phyloP scores from a whole-genome alignment of 2,888 invertebrate genomes.

The Metacarcinus magister region DNA sequence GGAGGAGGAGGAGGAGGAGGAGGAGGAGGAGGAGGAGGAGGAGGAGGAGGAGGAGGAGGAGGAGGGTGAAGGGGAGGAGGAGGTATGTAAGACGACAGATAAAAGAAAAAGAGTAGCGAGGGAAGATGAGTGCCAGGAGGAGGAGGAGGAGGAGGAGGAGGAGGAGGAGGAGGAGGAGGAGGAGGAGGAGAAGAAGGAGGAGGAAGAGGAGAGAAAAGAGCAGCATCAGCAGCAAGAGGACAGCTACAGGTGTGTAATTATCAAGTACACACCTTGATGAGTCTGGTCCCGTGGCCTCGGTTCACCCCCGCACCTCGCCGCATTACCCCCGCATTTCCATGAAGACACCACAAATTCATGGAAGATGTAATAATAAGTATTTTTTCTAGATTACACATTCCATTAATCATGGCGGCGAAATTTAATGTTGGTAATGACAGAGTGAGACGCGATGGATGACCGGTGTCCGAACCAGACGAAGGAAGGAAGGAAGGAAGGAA shows the following conservation, averaged over 20 bases:
- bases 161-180: neutral
- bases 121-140: slow-evolving; percentile 53
- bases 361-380: slow-evolving; percentile 78
- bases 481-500: neutral
- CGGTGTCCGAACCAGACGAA: slow-evolving; percentile 57
- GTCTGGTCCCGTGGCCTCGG: neutral
- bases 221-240: neutral
- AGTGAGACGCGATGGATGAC: slow-evolving; percentile 72
- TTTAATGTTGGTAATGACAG: slow-evolving; percentile 79
- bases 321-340: slow-evolving; percentile 69
- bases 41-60: neutral
- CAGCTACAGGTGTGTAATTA: slow-evolving; percentile 47
- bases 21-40: slow-evolving; percentile 40
- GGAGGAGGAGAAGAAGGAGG: neutral
- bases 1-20: slow-evolving; percentile 56
- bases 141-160: slow-evolving; percentile 51
- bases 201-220: slow-evolving; percentile 1
- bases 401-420: slow-evolving; percentile 76
- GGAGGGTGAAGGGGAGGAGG: neutral
- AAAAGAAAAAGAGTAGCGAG: neutral
- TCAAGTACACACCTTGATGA: slow-evolving; percentile 6
- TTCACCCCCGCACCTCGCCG: slow-evolving; percentile 1
- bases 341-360: slow-evolving; percentile 78
- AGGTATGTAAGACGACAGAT: slow-evolving; percentile 2
- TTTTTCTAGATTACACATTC: slow-evolving; percentile 79